Percentiles rank a stretch among this genome's conserved stretches.
Conservation (phyloP, 1,140 invertebrate species). For the Zaprionus vittiger region DNA sequence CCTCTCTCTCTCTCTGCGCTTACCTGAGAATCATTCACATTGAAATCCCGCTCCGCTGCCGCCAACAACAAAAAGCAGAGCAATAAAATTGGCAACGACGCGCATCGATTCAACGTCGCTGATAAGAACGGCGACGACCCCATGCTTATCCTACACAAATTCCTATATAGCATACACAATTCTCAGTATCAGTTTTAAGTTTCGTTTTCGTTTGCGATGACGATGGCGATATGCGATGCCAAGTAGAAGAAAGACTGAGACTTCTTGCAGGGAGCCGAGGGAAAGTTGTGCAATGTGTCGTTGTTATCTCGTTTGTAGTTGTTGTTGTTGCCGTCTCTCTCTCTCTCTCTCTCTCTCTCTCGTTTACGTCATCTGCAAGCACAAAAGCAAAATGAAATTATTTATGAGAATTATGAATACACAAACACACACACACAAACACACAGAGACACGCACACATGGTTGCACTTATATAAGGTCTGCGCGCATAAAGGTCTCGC, state of each 20-base stretch:
- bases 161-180: conserved; percentile 40
- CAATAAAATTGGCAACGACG: conserved; percentile 47
- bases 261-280: conserved; percentile 5
- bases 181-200: conserved; percentile 49
- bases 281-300: conserved; percentile 38
- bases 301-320: conserved; percentile 20
- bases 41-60: conserved; percentile 72
- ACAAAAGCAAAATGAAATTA: conserved; percentile 39
- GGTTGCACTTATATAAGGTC: neutral
- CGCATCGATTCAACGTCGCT: conserved; percentile 35
- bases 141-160: conserved; percentile 4
- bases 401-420: conserved; percentile 51
- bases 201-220: conserved; percentile 60
- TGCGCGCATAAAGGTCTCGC: conserved; percentile 40
- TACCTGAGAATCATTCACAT: conserved; percentile 82
- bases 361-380: conserved; percentile 74
- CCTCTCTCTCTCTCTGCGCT: conserved; percentile 23
- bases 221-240: conserved; percentile 18
- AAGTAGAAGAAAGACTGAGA: neutral
- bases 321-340: conserved; percentile 5
- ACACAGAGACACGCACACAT: neutral
- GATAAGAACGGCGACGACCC: conserved; percentile 47
- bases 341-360: conserved; percentile 12
- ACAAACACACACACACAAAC: neutral
- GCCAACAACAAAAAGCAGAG: conserved; percentile 27